Evolutionary conservation across 2,113 vertebrate species (phyloP).

Genomic region (Protobothrops mucrosquamatus): DNA sequence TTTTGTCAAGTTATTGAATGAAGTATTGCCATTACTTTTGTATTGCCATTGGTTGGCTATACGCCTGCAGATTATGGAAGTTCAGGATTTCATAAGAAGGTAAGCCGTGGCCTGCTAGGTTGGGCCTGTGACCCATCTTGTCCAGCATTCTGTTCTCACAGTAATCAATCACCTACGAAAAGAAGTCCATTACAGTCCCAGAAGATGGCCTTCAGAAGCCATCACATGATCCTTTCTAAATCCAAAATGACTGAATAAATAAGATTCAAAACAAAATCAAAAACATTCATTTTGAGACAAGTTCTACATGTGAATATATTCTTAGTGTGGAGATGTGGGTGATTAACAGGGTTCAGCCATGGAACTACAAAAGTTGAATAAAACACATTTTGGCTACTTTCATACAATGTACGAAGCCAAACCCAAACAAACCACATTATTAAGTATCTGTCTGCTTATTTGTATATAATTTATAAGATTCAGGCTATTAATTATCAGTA

Average conservation of each 20-base stretch:
- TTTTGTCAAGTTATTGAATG: not conserved
- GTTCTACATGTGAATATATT: not conserved
- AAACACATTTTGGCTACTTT: not conserved
- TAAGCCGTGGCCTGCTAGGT: not conserved
- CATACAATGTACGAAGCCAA: not conserved
- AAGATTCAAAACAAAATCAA: not conserved
- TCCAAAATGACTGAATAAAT: not conserved
- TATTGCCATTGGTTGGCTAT: not conserved
- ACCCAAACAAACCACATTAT: not conserved
- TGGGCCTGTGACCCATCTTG: not conserved
- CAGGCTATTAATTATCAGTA: not conserved
- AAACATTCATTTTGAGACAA: not conserved
- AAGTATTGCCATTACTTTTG: not conserved
- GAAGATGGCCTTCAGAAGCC: not conserved
- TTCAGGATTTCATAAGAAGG: not conserved
- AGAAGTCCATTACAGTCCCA: not conserved
- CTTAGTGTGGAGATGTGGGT: not conserved
- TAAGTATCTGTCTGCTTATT: not conserved
- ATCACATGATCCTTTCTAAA: not conserved
- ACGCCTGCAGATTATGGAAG: not conserved
- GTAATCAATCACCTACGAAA: not conserved
- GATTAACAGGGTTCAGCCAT: not conserved
- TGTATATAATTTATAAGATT: not conserved
- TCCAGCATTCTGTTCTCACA: not conserved
- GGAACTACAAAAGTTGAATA: not conserved